Evolutionary conservation across 1,140 invertebrate species (phyloP).

Genomic region (Drosophila pruinosa): DNA sequence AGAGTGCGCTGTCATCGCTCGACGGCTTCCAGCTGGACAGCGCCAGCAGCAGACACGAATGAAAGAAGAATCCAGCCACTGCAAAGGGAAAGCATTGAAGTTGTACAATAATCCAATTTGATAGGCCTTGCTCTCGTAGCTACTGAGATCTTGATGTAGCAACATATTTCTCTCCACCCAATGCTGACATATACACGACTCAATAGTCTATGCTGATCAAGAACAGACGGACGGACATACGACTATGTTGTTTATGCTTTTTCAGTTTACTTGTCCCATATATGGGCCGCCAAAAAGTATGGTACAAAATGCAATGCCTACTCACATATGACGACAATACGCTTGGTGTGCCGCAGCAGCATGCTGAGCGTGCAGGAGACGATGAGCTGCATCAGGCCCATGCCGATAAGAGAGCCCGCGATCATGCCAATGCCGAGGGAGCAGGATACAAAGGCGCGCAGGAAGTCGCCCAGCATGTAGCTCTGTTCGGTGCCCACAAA

Average conservation of each 20-base stretch:
- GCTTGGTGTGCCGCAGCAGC: slow-evolving; percentile 86
- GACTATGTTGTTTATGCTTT: too few relatives aligned
- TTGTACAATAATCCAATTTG: too few relatives aligned
- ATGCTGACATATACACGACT: too few relatives aligned
- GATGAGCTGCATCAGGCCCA: slow-evolving; percentile 86
- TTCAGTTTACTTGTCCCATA: too few relatives aligned
- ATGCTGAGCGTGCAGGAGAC: slow-evolving; percentile 87
- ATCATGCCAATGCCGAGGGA: slow-evolving; percentile 86
- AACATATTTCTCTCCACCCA: too few relatives aligned
- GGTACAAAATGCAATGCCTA: slow-evolving; percentile 3
- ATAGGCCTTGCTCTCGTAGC: too few relatives aligned
- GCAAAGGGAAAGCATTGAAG: slow-evolving; percentile 31
- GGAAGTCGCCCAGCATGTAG: slow-evolving; percentile 87
- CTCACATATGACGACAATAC: slow-evolving; percentile 86
- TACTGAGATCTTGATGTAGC: too few relatives aligned
- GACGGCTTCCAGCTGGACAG: slow-evolving; percentile 87
- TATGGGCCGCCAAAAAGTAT: too few relatives aligned
- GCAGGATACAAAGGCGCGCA: slow-evolving; percentile 84
- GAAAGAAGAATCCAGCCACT: slow-evolving; percentile 88
- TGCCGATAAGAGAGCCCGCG: slow-evolving; percentile 85
- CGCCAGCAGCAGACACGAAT: slow-evolving; percentile 86
- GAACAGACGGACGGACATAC: too few relatives aligned
- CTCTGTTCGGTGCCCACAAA: slow-evolving; percentile 88
- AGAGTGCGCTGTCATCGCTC: slow-evolving; percentile 87
- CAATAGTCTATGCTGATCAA: too few relatives aligned